These are phyloP conservation scores for Tragelaphus eurycerus DNA, from an alignment of 2,797 vertebrate species.

Conservation along the genomic window DNA sequence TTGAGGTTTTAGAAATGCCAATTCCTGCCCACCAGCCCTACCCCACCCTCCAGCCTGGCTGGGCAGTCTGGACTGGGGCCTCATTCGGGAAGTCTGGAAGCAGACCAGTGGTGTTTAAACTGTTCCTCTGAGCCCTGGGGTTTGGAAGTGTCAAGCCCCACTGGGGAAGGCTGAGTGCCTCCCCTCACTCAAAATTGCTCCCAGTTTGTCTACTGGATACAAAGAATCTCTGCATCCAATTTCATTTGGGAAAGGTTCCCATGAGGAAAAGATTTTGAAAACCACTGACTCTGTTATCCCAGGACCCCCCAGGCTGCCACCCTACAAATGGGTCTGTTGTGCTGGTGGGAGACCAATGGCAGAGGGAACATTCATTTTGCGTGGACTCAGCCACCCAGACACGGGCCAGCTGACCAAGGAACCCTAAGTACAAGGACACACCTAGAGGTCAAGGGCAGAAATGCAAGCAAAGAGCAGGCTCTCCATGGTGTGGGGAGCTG, in stretches of 20 bases:
- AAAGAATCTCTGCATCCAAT: not conserved
- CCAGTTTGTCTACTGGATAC: not conserved
- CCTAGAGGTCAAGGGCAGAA: not conserved
- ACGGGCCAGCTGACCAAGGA: not conserved
- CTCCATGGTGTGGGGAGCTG: not conserved
- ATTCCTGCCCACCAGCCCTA: not conserved
- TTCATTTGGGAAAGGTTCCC: not conserved
- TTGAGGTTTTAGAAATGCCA: not conserved
- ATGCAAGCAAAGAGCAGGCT: fast-evolving
- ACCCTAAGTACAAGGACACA: not conserved
- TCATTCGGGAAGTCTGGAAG: not conserved
- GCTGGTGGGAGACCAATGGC: not conserved
- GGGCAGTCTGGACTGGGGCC: not conserved
- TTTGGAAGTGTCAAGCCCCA: not conserved
- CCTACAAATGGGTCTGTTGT: not conserved
- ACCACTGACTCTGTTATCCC: not conserved
- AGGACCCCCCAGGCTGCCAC: not conserved
- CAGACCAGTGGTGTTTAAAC: not conserved
- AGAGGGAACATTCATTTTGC: not conserved
- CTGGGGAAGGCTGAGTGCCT: not conserved
- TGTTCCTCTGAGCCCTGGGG: not conserved
- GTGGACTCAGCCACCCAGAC: not conserved
- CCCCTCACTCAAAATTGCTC: not conserved
- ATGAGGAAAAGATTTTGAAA: not conserved
- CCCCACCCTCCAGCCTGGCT: not conserved